Base-by-base conservation (phyloP, 2,888 invertebrate genomes). In the Acleris sparsana region DNA sequence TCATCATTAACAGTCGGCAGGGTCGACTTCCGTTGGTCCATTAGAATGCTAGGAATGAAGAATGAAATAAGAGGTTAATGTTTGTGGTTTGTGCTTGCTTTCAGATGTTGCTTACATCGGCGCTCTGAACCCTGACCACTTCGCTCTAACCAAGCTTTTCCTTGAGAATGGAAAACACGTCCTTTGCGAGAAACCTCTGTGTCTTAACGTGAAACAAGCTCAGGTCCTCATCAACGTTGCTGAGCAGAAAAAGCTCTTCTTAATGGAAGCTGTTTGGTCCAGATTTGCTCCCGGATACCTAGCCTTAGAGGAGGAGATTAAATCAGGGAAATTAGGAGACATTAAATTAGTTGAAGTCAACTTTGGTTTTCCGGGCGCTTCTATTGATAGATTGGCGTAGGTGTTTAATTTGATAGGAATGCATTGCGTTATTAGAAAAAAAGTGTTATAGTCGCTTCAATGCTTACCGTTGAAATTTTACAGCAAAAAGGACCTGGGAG, bases 241-340 rank as follows among this genome's bases (percentile, higher is more conserved):
- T 0, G 94, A 93, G 76, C 83, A 93, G 33, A 96, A 96, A 76
- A 95, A 96, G 5, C 83, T 96, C 0, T 97, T 97, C 78, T 82
- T 97, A 0, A 97, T 97, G 97, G 97, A 97, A 93, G 98, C 95
- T 0, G 93, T 97, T 17, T 98, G 98, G 98, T 96, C 96, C 0
- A 93, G 98, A 44, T 97, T 94, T 77, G 95, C 97, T 67, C 98
- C 98, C 0, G 93, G 94, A 0, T 97, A 97, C 80, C 88, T 94
- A 53, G 93, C 94, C 71, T 80, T 97, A 55, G 94, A 94, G 62
- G 93, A 95, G 73, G 94, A 95, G 76, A 92, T 98, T 4, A 86
- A 93, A 1, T 80, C 90, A 1, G 95, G 95, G 1, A 93, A 88
- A 43, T 88, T 97, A 61, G 97, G 97, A 5, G 95, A 96, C 2